A percentile compares a stretch with the other conserved stretches of the same genome.
These are phyloP conservation scores for Fukomys damarensis DNA, from an alignment of 2,113 vertebrate genomes.

Conservation along the genomic window DNA sequence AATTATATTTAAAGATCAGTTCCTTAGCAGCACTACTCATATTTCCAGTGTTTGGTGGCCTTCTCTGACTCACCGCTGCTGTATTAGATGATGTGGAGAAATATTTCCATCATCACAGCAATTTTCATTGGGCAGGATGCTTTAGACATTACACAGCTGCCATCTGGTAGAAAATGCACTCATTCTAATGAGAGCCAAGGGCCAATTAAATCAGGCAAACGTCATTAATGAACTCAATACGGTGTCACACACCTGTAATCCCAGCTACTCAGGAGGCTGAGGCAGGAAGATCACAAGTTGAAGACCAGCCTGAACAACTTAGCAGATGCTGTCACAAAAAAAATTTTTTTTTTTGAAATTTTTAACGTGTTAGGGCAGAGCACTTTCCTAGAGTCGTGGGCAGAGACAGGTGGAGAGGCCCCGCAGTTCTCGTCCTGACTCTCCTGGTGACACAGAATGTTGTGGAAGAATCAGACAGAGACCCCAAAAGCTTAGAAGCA, in stretches of 20 bases:
- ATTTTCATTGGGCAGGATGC: not conserved
- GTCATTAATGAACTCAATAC: not conserved
- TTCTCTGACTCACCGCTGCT: not conserved
- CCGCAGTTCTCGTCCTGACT: too few species aligned
- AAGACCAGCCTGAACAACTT: not conserved
- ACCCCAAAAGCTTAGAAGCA: too few species aligned
- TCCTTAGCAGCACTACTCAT: not conserved
- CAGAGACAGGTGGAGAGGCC: too few species aligned
- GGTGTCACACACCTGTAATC: not conserved
- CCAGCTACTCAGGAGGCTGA: not conserved
- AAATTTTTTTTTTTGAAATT: not conserved
- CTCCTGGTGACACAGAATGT: too few species aligned
- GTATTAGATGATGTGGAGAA: not conserved
- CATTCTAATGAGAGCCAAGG: slow-evolving; percentile 28
- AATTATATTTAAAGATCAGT: not conserved
- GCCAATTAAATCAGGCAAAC: not conserved
- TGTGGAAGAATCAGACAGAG: too few species aligned
- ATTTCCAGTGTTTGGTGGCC: not conserved
- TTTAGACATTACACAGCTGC: not conserved
- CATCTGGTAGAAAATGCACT: not conserved
- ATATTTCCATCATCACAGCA: not conserved
- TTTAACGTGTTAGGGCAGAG: not conserved
- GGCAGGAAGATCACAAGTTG: not conserved
- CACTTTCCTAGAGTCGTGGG: not conserved
- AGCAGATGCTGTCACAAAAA: not conserved